phyloP scores from a whole-genome alignment of 2,113 vertebrate species.

The Odontesthes bonariensis region DNA sequence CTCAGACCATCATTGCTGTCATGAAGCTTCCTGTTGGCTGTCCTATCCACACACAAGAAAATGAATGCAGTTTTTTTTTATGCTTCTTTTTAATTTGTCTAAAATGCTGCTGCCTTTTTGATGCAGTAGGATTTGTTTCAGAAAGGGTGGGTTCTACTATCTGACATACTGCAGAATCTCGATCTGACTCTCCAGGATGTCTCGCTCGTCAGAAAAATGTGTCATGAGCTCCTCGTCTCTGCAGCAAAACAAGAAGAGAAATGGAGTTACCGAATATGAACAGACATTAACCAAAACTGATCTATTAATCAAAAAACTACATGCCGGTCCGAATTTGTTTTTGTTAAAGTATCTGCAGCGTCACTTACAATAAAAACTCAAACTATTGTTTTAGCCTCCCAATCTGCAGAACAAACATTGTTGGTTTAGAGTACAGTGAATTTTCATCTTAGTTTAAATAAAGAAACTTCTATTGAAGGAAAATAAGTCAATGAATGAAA shows the following conservation, averaged over 20 bases:
- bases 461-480: no score
- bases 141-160: not conserved
- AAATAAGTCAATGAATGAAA: no score
- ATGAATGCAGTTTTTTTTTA: not conserved
- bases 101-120: no score
- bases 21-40: constrained; percentile 78
- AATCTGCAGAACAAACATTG: no score
- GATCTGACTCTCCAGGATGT: constrained; percentile 92
- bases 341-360: no score
- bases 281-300: not conserved
- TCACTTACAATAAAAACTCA: no score
- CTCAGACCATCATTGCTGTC: constrained; percentile 76
- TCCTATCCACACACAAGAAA: constrained; percentile 48
- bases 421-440: no score
- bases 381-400: no score
- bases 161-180: constrained; percentile 94
- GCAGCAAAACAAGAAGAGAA: constrained; percentile 29
- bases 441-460: no score
- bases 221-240: constrained; percentile 93
- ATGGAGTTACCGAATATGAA: not conserved
- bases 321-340: not conserved
- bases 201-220: constrained; percentile 91
- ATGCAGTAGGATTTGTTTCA: not conserved
- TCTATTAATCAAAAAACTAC: not conserved
- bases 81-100: not conserved